A percentile compares a stretch with the other conserved stretches of the same genome.
phyloP scores from a whole-genome alignment of 2,888 invertebrate genomes.

The Rosalia funebris region DNA sequence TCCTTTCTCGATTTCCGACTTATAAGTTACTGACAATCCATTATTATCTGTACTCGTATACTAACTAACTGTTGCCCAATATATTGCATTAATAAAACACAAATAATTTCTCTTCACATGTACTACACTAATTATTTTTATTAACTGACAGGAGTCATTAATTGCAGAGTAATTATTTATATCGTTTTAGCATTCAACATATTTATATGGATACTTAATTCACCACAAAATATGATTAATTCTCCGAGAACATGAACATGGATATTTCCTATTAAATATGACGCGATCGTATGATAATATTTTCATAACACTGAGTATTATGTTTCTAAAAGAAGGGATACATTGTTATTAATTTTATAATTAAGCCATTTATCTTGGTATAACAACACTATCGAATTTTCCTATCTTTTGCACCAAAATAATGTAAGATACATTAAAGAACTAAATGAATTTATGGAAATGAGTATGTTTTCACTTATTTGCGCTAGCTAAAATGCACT shows the following conservation, averaged over 20 bases:
- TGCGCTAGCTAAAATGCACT: too few relatives aligned
- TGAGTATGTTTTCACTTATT: too few relatives aligned
- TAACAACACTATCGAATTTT: neutral
- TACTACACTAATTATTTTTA: neutral
- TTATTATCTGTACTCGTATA: too few relatives aligned
- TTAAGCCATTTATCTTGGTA: too few relatives aligned
- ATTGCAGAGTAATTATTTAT: neutral
- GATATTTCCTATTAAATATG: slow-evolving; percentile 8
- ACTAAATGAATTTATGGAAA: too few relatives aligned
- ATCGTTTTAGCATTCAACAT: neutral
- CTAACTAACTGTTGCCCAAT: too few relatives aligned
- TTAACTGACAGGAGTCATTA: neutral
- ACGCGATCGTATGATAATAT: slow-evolving; percentile 4
- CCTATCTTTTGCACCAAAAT: too few relatives aligned
- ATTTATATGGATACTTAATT: neutral
- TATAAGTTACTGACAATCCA: too few relatives aligned
- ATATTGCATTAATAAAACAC: too few relatives aligned
- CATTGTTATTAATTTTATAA: neutral
- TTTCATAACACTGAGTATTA: neutral
- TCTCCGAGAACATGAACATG: slow-evolving; percentile 3
- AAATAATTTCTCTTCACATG: neutral
- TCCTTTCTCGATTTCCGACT: too few relatives aligned
- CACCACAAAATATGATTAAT: neutral
- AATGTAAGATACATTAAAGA: too few relatives aligned
- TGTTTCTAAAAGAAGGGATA: neutral